Evolutionary conservation across 2,888 invertebrate species (phyloP), one percentile per base, ranked within the genome.

Genomic region (Ormyrus nitidulus): DNA sequence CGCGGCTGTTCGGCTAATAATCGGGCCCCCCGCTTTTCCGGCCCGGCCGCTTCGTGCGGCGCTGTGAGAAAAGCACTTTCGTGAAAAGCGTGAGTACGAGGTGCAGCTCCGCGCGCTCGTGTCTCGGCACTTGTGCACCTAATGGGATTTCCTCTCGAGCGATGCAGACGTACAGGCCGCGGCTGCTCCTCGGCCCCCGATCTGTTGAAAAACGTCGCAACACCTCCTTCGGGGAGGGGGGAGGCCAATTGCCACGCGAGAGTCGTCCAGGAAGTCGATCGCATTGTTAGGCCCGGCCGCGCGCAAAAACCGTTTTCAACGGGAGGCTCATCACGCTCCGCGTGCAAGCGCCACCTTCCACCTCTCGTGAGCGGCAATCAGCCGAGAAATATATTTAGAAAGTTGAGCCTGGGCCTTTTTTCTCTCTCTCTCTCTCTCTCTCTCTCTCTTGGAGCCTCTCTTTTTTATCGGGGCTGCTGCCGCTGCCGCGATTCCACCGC

Each of bases 321-420:
- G 48, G 53, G n/a, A 34, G 51, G 56, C 56, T 74, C 74, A 74
- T 74, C 74, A 74, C 74, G 74, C 54, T 49, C 54, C 11, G 54
- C 5, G 48, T 9, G 64, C 46, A 10, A 6, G 7, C 6, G 6
- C 59, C 59, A 48, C n/a, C n/a, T 49, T 64, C 34, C 34, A 34
- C 19, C 48, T 46, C 46, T 61, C 61, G 59, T 51, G 61, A 46
- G 54, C 19, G 48, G 62, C 13, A 51, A 62, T 59, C 73, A 59
- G 75, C 68, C 34, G 44, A 46, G 46, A 59, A 79, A 78, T 77
- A 69, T 81, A 78, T 77, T 81, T 78, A 73, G 75, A 78, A 81
- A 78, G 75, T 74, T 58, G 34, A 56, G 56, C 54, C n/a, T 46
- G 56, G n/a, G 8, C 34, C 19, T 53, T 68, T 56, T 46, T 58